Evolutionary conservation across 2,113 vertebrate species (phyloP).

Genomic region (Phalacrocorax brasilianus): DNA sequence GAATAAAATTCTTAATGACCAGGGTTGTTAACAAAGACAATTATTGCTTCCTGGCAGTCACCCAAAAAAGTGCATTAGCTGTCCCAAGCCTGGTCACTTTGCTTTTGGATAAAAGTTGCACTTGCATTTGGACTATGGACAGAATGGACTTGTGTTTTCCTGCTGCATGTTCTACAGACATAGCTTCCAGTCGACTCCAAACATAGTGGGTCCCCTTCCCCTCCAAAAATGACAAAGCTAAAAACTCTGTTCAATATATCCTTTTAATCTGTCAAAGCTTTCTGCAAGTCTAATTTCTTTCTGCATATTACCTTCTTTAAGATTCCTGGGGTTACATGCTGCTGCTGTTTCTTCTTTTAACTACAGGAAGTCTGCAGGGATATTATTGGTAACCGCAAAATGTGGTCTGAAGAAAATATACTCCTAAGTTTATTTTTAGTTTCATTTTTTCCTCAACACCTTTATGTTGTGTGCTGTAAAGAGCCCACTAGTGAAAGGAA

Average conservation of each 20-base stretch:
- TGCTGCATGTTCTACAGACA: not conserved
- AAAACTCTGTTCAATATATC: not conserved
- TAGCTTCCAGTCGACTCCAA: not conserved
- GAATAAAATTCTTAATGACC: not conserved
- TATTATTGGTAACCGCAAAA: not conserved
- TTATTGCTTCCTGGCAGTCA: not conserved
- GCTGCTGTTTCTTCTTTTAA: not conserved
- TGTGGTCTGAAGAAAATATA: not conserved
- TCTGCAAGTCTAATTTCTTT: not conserved
- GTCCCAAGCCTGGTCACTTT: not conserved
- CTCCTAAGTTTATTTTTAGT: not conserved
- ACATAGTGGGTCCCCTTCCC: not conserved
- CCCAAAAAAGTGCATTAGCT: not conserved
- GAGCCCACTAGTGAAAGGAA: not conserved
- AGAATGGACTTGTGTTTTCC: not conserved
- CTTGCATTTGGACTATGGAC: not conserved
- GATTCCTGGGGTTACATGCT: not conserved
- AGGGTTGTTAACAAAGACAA: not conserved
- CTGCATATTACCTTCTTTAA: not conserved
- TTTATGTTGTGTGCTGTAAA: not conserved
- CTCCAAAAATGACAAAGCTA: not conserved
- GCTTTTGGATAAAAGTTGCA: not conserved
- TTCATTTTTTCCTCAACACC: not conserved
- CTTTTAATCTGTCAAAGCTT: not conserved
- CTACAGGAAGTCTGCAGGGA: not conserved